phyloP scores from a whole-genome alignment of 2,797 vertebrate genomes.

The Cyclura pinguis region DNA sequence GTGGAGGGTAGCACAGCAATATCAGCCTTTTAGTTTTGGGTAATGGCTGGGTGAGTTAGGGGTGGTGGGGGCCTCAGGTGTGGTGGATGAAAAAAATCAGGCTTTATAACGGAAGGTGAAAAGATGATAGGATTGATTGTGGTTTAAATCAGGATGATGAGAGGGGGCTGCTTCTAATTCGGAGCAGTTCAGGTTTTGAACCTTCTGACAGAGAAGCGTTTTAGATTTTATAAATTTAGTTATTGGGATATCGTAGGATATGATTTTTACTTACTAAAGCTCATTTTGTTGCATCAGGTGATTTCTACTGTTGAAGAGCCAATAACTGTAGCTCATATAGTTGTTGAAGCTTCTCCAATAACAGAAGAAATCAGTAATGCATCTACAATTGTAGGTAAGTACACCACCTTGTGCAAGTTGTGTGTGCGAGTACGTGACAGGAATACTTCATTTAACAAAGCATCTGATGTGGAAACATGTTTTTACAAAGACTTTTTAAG shows the following conservation, averaged over 20 bases:
- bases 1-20: background rate
- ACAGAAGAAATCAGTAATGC: constrained; percentile 72
- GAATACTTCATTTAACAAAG: too few relatives aligned
- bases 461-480: too few relatives aligned
- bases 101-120: too few relatives aligned
- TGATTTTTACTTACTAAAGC: background rate
- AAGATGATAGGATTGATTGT: background rate
- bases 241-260: background rate
- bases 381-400: constrained; percentile 78
- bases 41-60: background rate
- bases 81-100: background rate
- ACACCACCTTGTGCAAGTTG: background rate
- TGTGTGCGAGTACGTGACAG: background rate
- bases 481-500: too few relatives aligned
- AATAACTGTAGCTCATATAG: constrained; percentile 81
- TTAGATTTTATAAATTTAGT: background rate
- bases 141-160: background rate
- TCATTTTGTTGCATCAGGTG: constrained; percentile 68
- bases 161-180: too few relatives aligned
- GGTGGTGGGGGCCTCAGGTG: background rate
- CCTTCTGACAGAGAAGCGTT: background rate
- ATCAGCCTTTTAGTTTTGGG: background rate
- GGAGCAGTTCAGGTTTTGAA: background rate
- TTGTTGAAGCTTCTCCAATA: constrained; percentile 80
- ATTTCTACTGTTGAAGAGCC: constrained; percentile 76